phyloP scores from a whole-genome alignment of 2,888 invertebrate genomes.

The Oscheius sp. region DNA sequence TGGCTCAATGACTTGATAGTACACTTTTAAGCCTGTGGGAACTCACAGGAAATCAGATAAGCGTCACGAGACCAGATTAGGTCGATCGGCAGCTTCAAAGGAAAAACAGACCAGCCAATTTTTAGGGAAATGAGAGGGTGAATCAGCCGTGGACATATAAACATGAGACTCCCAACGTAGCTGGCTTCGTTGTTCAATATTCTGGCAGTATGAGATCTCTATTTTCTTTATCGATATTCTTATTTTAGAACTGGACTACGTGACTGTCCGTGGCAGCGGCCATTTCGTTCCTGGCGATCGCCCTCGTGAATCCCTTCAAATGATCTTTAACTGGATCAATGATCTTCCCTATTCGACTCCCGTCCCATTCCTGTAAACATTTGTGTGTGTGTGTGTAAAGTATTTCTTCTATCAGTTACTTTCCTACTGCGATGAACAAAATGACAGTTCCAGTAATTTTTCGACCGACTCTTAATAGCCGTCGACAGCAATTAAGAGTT shows the following conservation, averaged over 20 bases:
- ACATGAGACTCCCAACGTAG: conserved; percentile 36
- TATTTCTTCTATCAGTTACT: too few species aligned
- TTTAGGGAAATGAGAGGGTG: conserved; percentile 33
- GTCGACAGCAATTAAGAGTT: too few species aligned
- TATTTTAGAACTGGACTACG: conserved; percentile 43
- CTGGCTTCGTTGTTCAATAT: conserved; percentile 42
- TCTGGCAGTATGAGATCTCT: conserved; percentile 31
- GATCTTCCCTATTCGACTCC: conserved; percentile 46
- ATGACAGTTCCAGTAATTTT: too few species aligned
- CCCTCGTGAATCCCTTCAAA: conserved; percentile 55
- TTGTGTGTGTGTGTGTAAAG: too few species aligned
- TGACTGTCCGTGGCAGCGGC: conserved; percentile 57
- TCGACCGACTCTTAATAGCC: too few species aligned
- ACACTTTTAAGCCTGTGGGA: too few species aligned
- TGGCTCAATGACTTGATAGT: neutral
- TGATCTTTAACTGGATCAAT: conserved; percentile 55
- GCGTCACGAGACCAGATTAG: too few species aligned
- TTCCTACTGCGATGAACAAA: too few species aligned
- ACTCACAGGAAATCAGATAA: too few species aligned
- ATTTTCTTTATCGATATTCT: neutral
- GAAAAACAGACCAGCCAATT: neutral
- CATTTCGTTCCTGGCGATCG: conserved; percentile 59
- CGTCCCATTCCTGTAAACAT: too few species aligned
- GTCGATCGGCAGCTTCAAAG: neutral
- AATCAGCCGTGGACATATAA: conserved; percentile 47